Evolutionary conservation across 37 sponge, comb jelly and placozoan species (phyloP).

Genomic region (Lycopodina hypogea): DNA sequence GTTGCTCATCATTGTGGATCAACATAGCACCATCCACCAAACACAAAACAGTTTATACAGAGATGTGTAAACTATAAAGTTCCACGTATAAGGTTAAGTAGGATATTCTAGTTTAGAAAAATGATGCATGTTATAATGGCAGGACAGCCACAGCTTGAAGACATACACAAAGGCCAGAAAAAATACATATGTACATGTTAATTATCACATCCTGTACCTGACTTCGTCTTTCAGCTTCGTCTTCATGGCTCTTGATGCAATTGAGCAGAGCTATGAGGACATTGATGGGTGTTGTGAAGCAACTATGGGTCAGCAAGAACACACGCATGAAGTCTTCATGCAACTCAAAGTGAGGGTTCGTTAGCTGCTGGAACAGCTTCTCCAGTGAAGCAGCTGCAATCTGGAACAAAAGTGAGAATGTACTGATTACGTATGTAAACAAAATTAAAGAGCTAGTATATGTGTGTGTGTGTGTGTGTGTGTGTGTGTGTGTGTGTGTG

Average conservation of each 20-base stretch:
- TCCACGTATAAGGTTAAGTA: too few relatives aligned
- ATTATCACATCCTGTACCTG: slow-evolving; percentile 22
- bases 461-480: slow-evolving; percentile 5
- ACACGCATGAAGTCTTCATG: slow-evolving; percentile 58
- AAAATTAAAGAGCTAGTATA: neutral
- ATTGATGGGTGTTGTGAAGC: slow-evolving; percentile 61
- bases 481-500: too few relatives aligned
- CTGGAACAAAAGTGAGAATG: slow-evolving; percentile 25
- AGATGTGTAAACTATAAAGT: too few relatives aligned
- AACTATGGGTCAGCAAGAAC: slow-evolving; percentile 65
- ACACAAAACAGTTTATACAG: too few relatives aligned
- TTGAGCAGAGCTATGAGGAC: slow-evolving; percentile 65
- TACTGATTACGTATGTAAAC: too few relatives aligned
- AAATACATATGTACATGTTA: too few relatives aligned
- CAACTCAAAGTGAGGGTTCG: slow-evolving; percentile 45
- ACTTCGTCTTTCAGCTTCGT: slow-evolving; percentile 6
- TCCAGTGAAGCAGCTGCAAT: slow-evolving; percentile 85
- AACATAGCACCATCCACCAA: too few relatives aligned
- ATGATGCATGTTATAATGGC: too few relatives aligned
- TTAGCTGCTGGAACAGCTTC: slow-evolving; percentile 76
- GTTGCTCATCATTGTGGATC: too few relatives aligned
- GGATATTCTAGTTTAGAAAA: too few relatives aligned
- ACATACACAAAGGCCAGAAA: too few relatives aligned
- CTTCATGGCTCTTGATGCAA: slow-evolving; percentile 47
- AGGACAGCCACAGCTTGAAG: too few relatives aligned